phyloP scores from a whole-genome alignment of 2,797 vertebrate genomes.

The Onychomys leucogaster region DNA sequence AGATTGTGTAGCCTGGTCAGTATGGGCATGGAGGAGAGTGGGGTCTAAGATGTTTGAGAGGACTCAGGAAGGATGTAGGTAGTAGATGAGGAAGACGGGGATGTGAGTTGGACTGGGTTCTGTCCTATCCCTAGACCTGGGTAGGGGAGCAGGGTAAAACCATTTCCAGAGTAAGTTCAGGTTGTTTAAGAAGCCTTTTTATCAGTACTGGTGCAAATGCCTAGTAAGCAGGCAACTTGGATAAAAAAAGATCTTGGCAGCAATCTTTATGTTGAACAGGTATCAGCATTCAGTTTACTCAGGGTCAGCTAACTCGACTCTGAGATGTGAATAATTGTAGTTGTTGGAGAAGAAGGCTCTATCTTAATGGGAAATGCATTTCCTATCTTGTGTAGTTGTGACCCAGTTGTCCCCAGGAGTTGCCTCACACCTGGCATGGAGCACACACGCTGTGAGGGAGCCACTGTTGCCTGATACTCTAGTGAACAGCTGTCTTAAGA shows the following conservation, averaged over 20 bases:
- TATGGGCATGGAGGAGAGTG: fast-evolving
- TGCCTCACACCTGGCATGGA: fast-evolving
- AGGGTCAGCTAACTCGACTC: fast-evolving
- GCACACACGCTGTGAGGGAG: fast-evolving
- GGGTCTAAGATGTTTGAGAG: fast-evolving
- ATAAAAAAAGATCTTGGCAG: too few relatives aligned
- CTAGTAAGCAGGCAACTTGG: not conserved
- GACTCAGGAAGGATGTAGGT: fast-evolving
- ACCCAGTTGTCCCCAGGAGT: not conserved
- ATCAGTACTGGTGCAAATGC: not conserved
- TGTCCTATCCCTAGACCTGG: not conserved
- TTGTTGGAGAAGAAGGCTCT: not conserved
- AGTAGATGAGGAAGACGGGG: fast-evolving
- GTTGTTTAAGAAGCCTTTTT: not conserved
- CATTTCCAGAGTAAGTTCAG: not conserved
- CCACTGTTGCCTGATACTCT: not conserved
- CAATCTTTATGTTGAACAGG: too few relatives aligned
- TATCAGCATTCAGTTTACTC: fast-evolving
- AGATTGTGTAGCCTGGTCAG: fast-evolving
- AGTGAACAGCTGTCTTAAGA: not conserved
- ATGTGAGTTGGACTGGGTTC: fast-evolving
- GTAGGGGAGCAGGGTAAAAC: too few relatives aligned
- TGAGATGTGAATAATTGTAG: fast-evolving
- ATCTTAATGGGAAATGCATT: fast-evolving
- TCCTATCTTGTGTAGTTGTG: not conserved